phyloP scores from a whole-genome alignment of 1,140 invertebrate genomes.

The Macrosteles quadrilineatus region DNA sequence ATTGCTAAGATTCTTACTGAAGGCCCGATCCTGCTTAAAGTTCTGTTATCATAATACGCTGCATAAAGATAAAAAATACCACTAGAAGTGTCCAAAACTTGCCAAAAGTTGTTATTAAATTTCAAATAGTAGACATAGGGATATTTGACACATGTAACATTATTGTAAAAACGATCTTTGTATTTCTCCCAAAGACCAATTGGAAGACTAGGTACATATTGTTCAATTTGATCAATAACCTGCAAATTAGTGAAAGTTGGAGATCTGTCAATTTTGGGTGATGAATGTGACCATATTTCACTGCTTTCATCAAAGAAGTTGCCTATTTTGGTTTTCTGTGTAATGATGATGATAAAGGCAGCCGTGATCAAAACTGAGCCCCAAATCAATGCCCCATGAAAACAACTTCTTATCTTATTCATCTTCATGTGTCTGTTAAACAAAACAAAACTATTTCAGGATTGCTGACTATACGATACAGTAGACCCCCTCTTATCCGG shows the following conservation, averaged over 20 bases:
- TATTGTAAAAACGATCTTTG: conserved; percentile 72
- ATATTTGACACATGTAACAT: conserved; percentile 74
- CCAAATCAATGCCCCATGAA: too few relatives aligned
- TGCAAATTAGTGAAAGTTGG: conserved; percentile 72
- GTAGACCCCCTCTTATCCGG: too few relatives aligned
- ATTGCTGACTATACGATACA: too few relatives aligned
- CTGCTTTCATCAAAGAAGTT: too few relatives aligned
- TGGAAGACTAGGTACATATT: conserved; percentile 74
- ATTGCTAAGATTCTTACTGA: conserved; percentile 85
- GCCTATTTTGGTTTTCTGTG: too few relatives aligned
- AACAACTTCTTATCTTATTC: too few relatives aligned
- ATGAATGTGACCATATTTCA: too few relatives aligned
- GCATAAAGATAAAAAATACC: conserved; percentile 85
- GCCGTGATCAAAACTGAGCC: too few relatives aligned
- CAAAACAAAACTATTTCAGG: too few relatives aligned
- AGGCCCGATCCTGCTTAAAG: conserved; percentile 73
- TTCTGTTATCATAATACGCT: conserved; percentile 83
- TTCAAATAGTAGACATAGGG: conserved; percentile 85
- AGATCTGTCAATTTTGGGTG: conserved; percentile 67
- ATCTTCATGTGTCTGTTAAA: too few relatives aligned
- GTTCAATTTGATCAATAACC: conserved; percentile 73
- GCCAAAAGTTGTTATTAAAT: conserved; percentile 92
- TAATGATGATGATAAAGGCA: too few relatives aligned
- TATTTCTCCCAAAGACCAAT: conserved; percentile 81
- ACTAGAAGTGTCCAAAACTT: conserved; percentile 74